Conservation (phyloP, 2,113 vertebrate genomes). For the Pteropus alecto region DNA sequence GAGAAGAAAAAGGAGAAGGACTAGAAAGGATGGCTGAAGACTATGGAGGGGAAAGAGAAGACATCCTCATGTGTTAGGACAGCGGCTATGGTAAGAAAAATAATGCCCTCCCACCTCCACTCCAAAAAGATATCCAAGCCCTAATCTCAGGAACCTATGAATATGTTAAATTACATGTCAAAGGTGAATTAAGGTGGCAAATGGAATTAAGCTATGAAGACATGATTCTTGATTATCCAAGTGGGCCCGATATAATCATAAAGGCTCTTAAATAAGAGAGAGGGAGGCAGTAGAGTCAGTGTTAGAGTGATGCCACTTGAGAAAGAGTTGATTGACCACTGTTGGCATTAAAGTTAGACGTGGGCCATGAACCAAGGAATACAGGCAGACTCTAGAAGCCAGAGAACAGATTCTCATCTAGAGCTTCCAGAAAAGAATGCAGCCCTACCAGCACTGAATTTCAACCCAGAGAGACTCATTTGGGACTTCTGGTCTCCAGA, state of each 20-base stretch:
- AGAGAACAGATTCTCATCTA: not conserved
- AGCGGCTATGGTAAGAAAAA: not conserved
- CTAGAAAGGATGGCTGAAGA: not conserved
- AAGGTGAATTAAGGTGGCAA: not conserved
- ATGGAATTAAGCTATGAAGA: not conserved
- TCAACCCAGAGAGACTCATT: not conserved
- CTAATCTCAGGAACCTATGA: not conserved
- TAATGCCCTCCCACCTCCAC: not conserved
- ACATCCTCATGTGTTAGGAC: not conserved
- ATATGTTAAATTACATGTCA: not conserved
- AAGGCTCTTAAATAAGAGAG: not conserved
- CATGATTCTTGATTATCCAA: not conserved
- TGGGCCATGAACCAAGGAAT: not conserved
- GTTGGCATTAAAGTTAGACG: not conserved
- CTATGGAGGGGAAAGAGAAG: not conserved
- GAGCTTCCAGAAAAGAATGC: too few relatives aligned
- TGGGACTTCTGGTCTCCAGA: not conserved
- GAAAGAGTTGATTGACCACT: not conserved
- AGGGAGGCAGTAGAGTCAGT: not conserved
- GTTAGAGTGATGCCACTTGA: not conserved
- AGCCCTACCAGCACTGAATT: too few relatives aligned
- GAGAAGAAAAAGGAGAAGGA: not conserved
- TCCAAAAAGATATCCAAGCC: not conserved
- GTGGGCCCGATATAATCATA: not conserved
- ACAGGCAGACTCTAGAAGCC: not conserved